Evolutionary conservation across 2,797 vertebrate genomes (phyloP).

Genomic region (Nyctibius grandis): DNA sequence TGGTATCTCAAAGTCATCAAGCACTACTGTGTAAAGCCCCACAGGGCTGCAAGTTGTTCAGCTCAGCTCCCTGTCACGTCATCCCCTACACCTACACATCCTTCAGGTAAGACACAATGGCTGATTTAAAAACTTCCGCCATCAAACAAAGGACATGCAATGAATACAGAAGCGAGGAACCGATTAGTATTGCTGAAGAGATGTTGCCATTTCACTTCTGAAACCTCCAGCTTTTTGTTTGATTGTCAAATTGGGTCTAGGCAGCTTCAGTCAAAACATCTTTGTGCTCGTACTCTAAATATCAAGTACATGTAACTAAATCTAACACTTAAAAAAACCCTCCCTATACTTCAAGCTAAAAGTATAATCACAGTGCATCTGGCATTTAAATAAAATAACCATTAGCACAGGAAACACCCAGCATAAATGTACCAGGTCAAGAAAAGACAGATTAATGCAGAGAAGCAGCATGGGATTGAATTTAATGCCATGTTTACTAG

Average conservation of each 20-base stretch:
- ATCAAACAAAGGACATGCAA: conserved; percentile 5
- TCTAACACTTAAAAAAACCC: neutral
- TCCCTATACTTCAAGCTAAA: neutral
- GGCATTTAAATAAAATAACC: conserved; percentile 38
- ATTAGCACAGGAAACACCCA: conserved; percentile 13
- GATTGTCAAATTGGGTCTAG: conserved; percentile 16
- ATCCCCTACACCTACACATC: neutral
- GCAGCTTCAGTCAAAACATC: conserved; percentile 39
- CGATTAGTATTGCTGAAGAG: conserved; percentile 15
- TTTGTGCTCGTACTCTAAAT: conserved; percentile 13
- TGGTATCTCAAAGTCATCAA: neutral
- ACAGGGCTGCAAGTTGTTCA: neutral
- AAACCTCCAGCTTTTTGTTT: conserved; percentile 26
- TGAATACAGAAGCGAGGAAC: neutral
- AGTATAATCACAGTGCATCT: neutral
- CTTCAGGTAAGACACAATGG: neutral
- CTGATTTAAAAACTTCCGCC: conserved; percentile 29
- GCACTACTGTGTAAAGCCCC: neutral
- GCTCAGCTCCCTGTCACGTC: neutral
- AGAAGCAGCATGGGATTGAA: neutral
- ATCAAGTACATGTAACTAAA: conserved; percentile 11
- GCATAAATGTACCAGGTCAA: neutral
- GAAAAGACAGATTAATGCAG: neutral
- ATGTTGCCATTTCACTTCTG: neutral
- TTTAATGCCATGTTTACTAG: conserved; percentile 40